Percentiles rank a stretch among this genome's conserved stretches.
These are phyloP conservation scores for Nyctereutes procyonoides DNA, from an alignment of 2,113 vertebrate genomes.

Conservation along the genomic window DNA sequence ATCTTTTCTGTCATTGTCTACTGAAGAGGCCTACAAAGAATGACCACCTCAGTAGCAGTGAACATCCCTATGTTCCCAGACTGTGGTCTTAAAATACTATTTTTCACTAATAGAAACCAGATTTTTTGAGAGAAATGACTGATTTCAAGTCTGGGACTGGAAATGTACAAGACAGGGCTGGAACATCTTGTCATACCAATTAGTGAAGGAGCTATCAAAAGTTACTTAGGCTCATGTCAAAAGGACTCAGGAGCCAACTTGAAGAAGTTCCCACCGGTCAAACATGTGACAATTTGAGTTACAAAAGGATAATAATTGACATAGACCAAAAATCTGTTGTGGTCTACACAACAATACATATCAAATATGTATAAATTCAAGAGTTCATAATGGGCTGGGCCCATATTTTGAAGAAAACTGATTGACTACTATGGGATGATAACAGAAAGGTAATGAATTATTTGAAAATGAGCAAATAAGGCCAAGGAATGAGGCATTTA, in stretches of 20 bases:
- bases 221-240: background rate
- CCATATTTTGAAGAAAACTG: conserved; percentile 28
- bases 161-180: background rate
- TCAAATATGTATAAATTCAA: background rate
- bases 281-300: background rate
- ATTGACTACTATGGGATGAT: background rate
- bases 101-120: background rate
- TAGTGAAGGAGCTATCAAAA: background rate
- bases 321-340: background rate
- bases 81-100: background rate
- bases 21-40: background rate
- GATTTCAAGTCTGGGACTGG: background rate
- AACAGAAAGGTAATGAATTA: background rate
- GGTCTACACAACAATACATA: background rate
- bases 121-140: background rate
- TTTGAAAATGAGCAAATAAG: background rate
- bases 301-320: background rate
- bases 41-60: background rate
- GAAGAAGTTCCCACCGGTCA: background rate
- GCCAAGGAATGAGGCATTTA: background rate
- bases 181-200: too few species aligned
- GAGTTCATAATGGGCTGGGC: background rate
- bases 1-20: background rate
- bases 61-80: background rate
- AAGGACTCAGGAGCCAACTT: background rate